phyloP scores from a whole-genome alignment of 2,797 vertebrate genomes.

The Distichodus sexfasciatus region DNA sequence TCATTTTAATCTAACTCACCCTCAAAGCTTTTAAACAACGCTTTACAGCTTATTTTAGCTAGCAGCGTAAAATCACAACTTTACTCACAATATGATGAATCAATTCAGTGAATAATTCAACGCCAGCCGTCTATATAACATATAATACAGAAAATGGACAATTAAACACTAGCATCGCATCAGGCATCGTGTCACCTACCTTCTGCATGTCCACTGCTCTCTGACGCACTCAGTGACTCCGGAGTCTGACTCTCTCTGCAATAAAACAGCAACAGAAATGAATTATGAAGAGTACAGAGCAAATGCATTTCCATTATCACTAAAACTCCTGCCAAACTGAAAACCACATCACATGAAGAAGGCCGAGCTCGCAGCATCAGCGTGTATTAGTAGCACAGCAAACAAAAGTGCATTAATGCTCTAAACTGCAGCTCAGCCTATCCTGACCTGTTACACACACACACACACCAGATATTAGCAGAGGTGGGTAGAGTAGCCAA shows the following conservation, averaged over 20 bases:
- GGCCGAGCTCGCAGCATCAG: neutral
- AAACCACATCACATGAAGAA: neutral
- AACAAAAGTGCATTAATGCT: neutral
- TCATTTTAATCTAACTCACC: too few relatives aligned
- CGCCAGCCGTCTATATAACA: too few relatives aligned
- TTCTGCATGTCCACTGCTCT: constrained; percentile 69
- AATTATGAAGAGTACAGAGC: too few relatives aligned
- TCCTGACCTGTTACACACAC: neutral
- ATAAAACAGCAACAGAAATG: too few relatives aligned
- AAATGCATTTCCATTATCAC: neutral
- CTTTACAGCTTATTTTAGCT: too few relatives aligned
- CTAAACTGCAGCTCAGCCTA: neutral
- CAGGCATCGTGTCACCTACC: constrained; percentile 52
- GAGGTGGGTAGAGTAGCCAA: too few relatives aligned
- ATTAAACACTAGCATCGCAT: neutral
- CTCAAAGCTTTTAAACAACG: too few relatives aligned
- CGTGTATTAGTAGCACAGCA: neutral
- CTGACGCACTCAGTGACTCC: constrained; percentile 21
- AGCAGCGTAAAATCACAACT: too few relatives aligned
- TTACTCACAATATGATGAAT: too few relatives aligned
- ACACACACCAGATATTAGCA: too few relatives aligned
- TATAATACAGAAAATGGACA: neutral
- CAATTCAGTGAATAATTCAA: too few relatives aligned
- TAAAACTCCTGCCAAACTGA: neutral
- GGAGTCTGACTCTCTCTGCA: constrained; percentile 44